Base-by-base conservation (phyloP, 2,888 invertebrate species). In the Platypus cylindrus region DNA sequence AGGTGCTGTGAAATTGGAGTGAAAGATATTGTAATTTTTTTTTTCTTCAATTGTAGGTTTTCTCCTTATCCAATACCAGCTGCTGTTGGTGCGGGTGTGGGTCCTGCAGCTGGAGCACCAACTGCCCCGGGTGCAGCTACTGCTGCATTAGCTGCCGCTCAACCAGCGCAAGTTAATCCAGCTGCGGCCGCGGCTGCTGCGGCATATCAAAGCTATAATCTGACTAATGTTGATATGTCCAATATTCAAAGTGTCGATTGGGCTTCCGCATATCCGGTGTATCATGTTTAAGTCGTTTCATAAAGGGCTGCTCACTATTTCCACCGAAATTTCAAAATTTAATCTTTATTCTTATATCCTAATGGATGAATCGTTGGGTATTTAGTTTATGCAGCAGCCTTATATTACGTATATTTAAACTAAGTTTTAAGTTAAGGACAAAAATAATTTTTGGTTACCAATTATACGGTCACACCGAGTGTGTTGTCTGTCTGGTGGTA, bases 171-270 rank as follows among this genome's bases (percentile, higher is more conserved):
- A 62, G 61, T 72, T 52, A 59, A 75, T 48, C 55, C 75, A 48
- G 59, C 75, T 9, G 68, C 71, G n/a, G 70, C 74, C 1, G 67
- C 71, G 28, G 68, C 71, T 38, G 54, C 73, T 8, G 64, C 71
- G 42, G 73, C 75, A 35, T 78, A 78, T 58, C 78, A 76, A 53
- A 76, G 76, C 30, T 86, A 86, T 65, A 81, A 81, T 48, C 73
- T 87, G 47, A 79, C 86, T 56, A 86, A 86, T 59, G 84, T 87
- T 43, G 87, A 87, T 66, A 87, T 87, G 87, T 80, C 84, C 42
- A 83, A 84, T 58, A 87, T 87, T 74, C 87, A 87, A 63, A 82
- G 84, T 40, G 83, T 89, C 49, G 87, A 87, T 65, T 87, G 87
- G 87, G 77, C 79, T 54, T 79, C 82, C 53, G 82, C 87, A 82